These are phyloP conservation scores for Carettochelys insculpta DNA, from an alignment of 2,113 vertebrate genomes.

Conservation along the genomic window DNA sequence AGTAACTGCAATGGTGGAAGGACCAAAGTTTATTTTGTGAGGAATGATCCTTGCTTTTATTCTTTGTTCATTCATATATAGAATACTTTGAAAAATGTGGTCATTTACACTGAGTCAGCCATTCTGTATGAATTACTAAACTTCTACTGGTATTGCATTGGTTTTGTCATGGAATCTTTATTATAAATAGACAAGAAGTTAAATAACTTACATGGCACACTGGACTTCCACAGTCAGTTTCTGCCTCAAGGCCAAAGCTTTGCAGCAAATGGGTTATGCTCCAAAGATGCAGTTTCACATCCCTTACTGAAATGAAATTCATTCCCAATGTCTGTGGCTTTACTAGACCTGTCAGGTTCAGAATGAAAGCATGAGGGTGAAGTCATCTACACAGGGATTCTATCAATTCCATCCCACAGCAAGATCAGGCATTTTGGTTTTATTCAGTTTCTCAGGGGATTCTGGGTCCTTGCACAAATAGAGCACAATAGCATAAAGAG, in stretches of 20 bases:
- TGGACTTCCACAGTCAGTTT: neutral
- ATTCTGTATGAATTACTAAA: neutral
- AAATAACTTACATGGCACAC: neutral
- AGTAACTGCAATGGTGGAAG: neutral
- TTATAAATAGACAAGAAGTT: neutral
- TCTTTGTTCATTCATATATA: neutral
- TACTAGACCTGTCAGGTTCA: neutral
- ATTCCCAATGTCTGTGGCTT: neutral
- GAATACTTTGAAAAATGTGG: neutral
- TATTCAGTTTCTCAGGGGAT: constrained; percentile 9
- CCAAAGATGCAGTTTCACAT: neutral
- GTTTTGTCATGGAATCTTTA: neutral
- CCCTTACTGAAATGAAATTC: neutral
- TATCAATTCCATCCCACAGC: neutral
- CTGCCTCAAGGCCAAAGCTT: neutral
- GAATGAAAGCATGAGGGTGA: neutral
- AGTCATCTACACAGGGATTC: neutral
- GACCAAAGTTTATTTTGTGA: neutral
- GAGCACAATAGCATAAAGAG: constrained; percentile 1
- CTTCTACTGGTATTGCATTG: neutral
- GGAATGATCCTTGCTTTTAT: neutral
- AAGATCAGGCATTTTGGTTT: neutral
- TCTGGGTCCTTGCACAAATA: neutral
- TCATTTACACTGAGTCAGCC: neutral
- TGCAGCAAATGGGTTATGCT: neutral